A percentile compares a stretch with the other conserved stretches of the same genome.
phyloP scores from a whole-genome alignment of 2,888 invertebrate genomes.

The Metalampra italica region DNA sequence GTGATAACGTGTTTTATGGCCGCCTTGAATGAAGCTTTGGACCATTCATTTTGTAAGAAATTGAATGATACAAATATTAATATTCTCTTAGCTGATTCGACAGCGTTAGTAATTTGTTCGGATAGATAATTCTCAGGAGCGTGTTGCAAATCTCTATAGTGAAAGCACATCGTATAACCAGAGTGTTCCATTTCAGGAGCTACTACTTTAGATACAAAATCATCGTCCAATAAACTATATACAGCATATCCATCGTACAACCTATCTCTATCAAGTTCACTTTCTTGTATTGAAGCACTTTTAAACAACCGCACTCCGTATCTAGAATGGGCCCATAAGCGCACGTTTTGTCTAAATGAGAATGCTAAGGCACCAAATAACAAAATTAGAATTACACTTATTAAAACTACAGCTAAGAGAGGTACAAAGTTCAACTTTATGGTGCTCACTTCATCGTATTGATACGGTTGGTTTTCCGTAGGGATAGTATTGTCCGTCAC shows the following conservation, averaged over 20 bases:
- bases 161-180: conserved; percentile 82
- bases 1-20: conserved; percentile 86
- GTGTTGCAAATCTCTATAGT: conserved; percentile 81
- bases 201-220: conserved; percentile 82
- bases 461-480: conserved; percentile 77
- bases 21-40: conserved; percentile 87
- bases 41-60: conserved; percentile 91
- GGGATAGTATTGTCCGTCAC: conserved; percentile 75
- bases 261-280: conserved; percentile 81
- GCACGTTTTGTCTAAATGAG: conserved; percentile 87
- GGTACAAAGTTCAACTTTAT: conserved; percentile 84
- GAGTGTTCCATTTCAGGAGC: conserved; percentile 87
- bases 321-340: conserved; percentile 88
- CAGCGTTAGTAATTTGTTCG: conserved; percentile 80
- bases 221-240: conserved; percentile 90
- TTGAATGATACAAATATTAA: conserved; percentile 88
- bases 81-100: conserved; percentile 83
- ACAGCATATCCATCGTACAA: conserved; percentile 93
- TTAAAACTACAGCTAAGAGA: conserved; percentile 84
- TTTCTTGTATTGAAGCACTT: conserved; percentile 76
- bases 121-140: conserved; percentile 80
- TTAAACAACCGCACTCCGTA: conserved; percentile 89
- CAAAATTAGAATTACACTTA: conserved; percentile 84
- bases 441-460: conserved; percentile 82
- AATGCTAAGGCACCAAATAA: conserved; percentile 85